Base-by-base conservation (phyloP, 2,113 vertebrate species). In the Gadus chalcogrammus region DNA sequence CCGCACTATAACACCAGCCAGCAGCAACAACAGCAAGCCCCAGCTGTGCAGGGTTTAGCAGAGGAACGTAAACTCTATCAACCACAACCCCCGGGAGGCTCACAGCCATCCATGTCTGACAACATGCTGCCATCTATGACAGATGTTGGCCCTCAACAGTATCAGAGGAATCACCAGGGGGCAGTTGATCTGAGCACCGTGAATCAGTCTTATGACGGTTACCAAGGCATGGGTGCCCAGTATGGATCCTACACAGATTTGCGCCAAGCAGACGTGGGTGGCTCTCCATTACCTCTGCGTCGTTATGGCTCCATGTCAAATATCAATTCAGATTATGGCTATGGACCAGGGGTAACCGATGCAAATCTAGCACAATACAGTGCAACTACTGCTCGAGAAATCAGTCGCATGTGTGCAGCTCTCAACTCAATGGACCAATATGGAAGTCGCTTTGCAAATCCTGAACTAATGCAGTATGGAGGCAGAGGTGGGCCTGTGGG, bases 351-450 rank as follows among this genome's bases (percentile, higher is more conserved):
- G 76, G 92, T 94, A 81, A 96, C 94, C 74, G 95, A 98, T 74
- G 92, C 96, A 73, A 99, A 94, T 85, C 89, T 99, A 83, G 96
- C 96, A 72, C 96, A 98, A 70, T 98, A 98, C 80, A 98, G 97
- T 67, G 96, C 97, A 72, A 99, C 97, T 38, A 98, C 97, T 0
- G 97, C 97, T 0, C 94, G 96, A 0, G 96, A 99, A 85, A 99
- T 99, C 77, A 98, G 95, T 86, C 94, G 96, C 20, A 98, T 99
- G 97, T 99, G 97, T 28, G 95, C 97, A 0, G 97, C 96, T 78
- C 93, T 99, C 71, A 98, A 97, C 85, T 94, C 97, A 72, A 97
- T 94, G 90, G 97, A 99, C 82, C 97, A 98, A 48, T 96, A 94
- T 0, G 95, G 94, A 0, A 94, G 91, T 64, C 92, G 94, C 62